These are phyloP conservation scores for Xylota sylvarum DNA, from an alignment of 2,888 invertebrate genomes.

Conservation along the genomic window DNA sequence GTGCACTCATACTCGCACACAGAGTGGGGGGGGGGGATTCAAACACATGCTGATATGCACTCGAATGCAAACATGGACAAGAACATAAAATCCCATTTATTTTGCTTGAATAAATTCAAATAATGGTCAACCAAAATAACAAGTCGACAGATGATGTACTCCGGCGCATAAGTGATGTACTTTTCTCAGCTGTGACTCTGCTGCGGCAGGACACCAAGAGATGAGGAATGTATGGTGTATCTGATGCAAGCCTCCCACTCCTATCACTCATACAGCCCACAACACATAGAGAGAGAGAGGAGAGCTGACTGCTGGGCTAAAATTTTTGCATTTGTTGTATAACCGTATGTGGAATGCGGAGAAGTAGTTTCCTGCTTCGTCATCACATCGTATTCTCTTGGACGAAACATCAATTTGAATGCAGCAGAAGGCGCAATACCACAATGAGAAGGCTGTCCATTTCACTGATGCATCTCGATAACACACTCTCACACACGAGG, in stretches of 20 bases:
- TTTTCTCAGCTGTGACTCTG: constrained; percentile 77
- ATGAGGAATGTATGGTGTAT: constrained; percentile 4
- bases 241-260: constrained; percentile 24
- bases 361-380: constrained; percentile 67
- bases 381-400: constrained; percentile 68
- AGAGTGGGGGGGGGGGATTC: not conserved
- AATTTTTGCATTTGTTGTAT: constrained; percentile 68
- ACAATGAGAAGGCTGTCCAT: constrained; percentile 57
- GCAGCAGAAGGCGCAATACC: constrained; percentile 69
- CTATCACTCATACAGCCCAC: constrained; percentile 22
- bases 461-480: constrained; percentile 55
- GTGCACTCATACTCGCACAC: constrained; percentile 4
- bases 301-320: constrained; percentile 34
- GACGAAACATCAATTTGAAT: constrained; percentile 73
- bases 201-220: constrained; percentile 58
- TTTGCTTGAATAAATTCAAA: constrained; percentile 78
- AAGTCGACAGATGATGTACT: constrained; percentile 77
- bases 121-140: constrained; percentile 78
- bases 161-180: constrained; percentile 77
- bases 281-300: constrained; percentile 21
- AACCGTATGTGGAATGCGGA: constrained; percentile 43
- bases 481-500: constrained; percentile 36
- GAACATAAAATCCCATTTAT: constrained; percentile 77
- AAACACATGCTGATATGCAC: constrained; percentile 69
- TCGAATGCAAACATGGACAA: constrained; percentile 75